Conservation (phyloP, 2,797 vertebrate genomes). For the Hybognathus amarus region DNA sequence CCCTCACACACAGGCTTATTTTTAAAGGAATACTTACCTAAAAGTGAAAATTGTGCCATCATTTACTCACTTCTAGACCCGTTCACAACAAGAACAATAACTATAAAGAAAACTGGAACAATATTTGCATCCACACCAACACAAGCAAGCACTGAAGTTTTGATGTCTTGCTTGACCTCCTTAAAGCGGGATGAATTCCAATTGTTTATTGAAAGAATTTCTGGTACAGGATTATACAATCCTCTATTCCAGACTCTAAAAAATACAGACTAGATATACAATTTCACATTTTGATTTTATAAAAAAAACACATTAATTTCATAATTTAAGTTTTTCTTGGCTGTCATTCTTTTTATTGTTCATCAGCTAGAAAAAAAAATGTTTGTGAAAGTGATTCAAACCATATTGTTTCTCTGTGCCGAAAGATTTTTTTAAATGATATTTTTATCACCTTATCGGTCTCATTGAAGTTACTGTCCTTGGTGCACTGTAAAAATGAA, state of each 20-base stretch:
- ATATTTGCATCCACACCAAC: neutral
- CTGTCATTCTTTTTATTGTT: neutral
- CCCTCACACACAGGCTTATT: constrained; percentile 7
- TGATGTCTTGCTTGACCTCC: neutral
- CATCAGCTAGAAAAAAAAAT: neutral
- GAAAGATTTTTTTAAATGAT: neutral
- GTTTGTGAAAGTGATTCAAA: neutral
- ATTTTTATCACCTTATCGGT: neutral
- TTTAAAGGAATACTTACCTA: constrained; percentile 8
- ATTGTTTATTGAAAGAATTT: no score
- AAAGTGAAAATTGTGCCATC: neutral
- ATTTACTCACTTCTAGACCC: neutral
- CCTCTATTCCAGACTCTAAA: no score
- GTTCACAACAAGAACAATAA: neutral
- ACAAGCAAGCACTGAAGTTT: neutral
- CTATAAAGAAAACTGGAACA: neutral
- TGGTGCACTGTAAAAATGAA: neutral
- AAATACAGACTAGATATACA: no score
- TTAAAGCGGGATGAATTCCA: neutral
- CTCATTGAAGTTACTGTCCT: neutral
- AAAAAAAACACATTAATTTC: no score
- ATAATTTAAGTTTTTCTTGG: no score
- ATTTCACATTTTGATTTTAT: no score
- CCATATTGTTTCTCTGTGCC: neutral
- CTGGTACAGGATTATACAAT: no score